These are phyloP conservation scores for Hippocampus abdominalis DNA, from an alignment of 2,113 vertebrate species.

Conservation along the genomic window DNA sequence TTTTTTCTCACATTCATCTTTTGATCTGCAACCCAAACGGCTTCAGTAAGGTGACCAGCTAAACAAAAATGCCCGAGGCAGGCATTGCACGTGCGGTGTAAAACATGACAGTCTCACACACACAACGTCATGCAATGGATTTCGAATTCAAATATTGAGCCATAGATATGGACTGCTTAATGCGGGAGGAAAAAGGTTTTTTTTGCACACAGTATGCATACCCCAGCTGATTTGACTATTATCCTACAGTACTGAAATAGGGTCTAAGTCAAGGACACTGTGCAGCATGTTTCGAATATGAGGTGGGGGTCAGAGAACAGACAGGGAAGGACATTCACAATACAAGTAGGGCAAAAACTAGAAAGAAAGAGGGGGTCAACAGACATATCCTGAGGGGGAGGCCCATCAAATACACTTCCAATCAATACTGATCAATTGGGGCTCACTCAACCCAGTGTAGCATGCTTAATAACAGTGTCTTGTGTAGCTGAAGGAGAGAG, in stretches of 20 bases:
- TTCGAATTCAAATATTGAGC: background rate
- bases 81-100: constrained; percentile 13
- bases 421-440: constrained; percentile 63
- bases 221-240: background rate
- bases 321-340: constrained; percentile 13
- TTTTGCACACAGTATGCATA: background rate
- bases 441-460: constrained; percentile 40
- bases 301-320: constrained; percentile 2
- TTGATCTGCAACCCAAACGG: too few species aligned
- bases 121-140: background rate
- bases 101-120: constrained; percentile 1
- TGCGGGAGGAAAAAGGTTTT: background rate
- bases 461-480: constrained; percentile 35
- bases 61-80: constrained; percentile 32
- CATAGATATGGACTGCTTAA: background rate
- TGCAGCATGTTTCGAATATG: constrained; percentile 25
- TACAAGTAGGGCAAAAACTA: constrained; percentile 27
- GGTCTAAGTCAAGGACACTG: constrained; percentile 4
- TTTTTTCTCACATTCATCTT: too few species aligned
- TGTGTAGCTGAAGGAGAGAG: constrained; percentile 6
- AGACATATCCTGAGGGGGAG: constrained; percentile 54
- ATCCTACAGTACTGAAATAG: background rate
- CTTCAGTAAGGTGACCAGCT: constrained; percentile 19
- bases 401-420: constrained; percentile 53
- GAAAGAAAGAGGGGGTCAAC: constrained; percentile 23